Conservation (phyloP, 2,888 invertebrate species). For the Volucella inflata region DNA sequence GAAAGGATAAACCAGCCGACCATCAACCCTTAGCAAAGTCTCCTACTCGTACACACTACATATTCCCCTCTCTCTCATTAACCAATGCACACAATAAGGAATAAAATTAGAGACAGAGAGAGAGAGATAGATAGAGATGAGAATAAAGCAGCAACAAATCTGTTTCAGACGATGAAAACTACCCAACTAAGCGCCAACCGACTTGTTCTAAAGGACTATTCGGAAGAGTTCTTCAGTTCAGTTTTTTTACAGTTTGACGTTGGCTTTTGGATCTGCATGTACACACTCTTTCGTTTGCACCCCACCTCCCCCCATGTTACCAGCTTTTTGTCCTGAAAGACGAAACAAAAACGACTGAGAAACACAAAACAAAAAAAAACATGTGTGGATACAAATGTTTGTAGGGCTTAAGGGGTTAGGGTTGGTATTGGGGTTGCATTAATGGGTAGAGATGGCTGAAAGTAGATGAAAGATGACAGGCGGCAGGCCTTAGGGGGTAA, state of each 20-base stretch:
- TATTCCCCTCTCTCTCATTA: neutral
- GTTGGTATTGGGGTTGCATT: conserved; percentile 22
- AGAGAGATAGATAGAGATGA: no score
- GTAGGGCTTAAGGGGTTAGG: neutral
- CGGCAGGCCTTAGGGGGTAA: conserved; percentile 67
- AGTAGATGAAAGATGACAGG: conserved; percentile 70
- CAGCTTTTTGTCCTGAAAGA: conserved; percentile 40
- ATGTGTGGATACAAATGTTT: conserved; percentile 49
- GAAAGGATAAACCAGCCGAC: conserved; percentile 51
- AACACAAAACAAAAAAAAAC: conserved; percentile 21
- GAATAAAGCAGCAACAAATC: conserved; percentile 63
- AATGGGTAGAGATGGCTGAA: conserved; percentile 44
- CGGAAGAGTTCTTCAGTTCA: conserved; percentile 63
- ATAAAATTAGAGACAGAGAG: conserved; percentile 57
- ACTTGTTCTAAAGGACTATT: conserved; percentile 60
- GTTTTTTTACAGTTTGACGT: neutral
- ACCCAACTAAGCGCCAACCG: conserved; percentile 52
- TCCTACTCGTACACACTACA: neutral
- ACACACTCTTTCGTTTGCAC: conserved; percentile 37
- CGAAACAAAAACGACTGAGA: no score
- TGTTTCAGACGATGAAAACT: conserved; percentile 56
- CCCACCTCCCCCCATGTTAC: neutral
- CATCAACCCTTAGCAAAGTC: conserved; percentile 7
- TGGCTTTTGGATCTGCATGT: no score
- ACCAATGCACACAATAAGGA: conserved; percentile 27